A percentile compares a stretch with the other conserved stretches of the same genome.
Evolutionary conservation across 2,797 vertebrate genomes (phyloP).

Genomic region (Sebastolobus alascanus): DNA sequence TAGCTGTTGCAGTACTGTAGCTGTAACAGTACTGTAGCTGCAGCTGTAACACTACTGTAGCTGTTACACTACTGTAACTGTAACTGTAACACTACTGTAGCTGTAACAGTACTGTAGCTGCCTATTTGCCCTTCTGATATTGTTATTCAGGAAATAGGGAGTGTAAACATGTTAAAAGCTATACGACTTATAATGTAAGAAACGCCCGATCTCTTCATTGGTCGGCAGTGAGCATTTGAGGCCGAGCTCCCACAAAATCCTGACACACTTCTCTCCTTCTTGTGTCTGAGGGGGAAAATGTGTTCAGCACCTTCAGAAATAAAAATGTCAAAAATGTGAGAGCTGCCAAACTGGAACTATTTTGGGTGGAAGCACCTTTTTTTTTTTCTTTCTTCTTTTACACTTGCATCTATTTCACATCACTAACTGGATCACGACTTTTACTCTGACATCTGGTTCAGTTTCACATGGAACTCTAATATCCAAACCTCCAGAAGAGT

Average conservation of each 20-base stretch:
- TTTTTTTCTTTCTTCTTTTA: background rate
- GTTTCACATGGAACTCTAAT: background rate
- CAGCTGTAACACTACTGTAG: too few relatives aligned
- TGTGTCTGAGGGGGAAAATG: background rate
- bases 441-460: background rate
- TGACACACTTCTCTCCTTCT: background rate
- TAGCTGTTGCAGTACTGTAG: too few relatives aligned
- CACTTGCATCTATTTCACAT: conserved; percentile 8
- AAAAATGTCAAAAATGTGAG: conserved; percentile 10
- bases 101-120: too few relatives aligned
- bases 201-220: background rate
- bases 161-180: background rate
- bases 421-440: conserved; percentile 14
- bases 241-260: background rate
- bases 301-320: conserved; percentile 1
- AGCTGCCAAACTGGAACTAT: conserved; percentile 31
- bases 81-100: too few relatives aligned
- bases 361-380: background rate
- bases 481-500: background rate
- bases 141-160: background rate
- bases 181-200: background rate
- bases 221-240: background rate
- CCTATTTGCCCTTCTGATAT: background rate
- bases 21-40: too few relatives aligned
- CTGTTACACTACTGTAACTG: too few relatives aligned